Evolutionary conservation across 2,797 vertebrate genomes (phyloP).

Genomic region (Macrochelys suwanniensis): DNA sequence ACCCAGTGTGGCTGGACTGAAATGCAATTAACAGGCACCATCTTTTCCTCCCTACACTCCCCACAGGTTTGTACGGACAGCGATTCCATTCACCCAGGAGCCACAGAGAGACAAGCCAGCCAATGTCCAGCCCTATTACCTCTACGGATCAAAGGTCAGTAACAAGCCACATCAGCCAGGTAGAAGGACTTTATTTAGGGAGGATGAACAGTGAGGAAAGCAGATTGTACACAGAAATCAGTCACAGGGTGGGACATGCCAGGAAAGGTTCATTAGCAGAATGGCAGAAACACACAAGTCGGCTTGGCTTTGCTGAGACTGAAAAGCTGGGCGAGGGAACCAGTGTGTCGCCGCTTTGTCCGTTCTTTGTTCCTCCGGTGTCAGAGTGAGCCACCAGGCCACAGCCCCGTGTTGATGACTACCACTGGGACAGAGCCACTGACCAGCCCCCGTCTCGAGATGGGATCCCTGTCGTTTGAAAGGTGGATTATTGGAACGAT

Average conservation of each 20-base stretch:
- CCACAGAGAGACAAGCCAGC: slow-evolving; percentile 98
- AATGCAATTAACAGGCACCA: background rate
- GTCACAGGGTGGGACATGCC: background rate
- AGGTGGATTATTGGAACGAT: background rate
- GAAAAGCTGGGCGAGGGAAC: slow-evolving; percentile 27
- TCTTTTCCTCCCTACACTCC: slow-evolving; percentile 22
- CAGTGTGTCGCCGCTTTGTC: background rate
- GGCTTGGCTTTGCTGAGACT: background rate
- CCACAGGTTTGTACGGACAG: slow-evolving; percentile 93
- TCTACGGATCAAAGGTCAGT: slow-evolving; percentile 98
- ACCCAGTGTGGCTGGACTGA: fast-evolving
- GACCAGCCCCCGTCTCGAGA: background rate
- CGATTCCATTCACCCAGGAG: slow-evolving; percentile 98
- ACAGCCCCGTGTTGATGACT: background rate
- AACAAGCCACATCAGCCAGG: slow-evolving; percentile 22
- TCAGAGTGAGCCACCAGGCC: background rate
- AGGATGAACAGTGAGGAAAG: background rate
- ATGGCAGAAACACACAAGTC: background rate
- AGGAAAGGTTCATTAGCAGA: background rate
- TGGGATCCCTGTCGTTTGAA: background rate
- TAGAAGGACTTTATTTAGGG: slow-evolving; percentile 54
- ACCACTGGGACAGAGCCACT: background rate
- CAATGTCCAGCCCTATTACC: slow-evolving; percentile 98
- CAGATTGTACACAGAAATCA: background rate
- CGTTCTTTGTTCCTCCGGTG: background rate